Base-by-base conservation (phyloP, 2,888 invertebrate species). In the Ormyrus labotus region DNA sequence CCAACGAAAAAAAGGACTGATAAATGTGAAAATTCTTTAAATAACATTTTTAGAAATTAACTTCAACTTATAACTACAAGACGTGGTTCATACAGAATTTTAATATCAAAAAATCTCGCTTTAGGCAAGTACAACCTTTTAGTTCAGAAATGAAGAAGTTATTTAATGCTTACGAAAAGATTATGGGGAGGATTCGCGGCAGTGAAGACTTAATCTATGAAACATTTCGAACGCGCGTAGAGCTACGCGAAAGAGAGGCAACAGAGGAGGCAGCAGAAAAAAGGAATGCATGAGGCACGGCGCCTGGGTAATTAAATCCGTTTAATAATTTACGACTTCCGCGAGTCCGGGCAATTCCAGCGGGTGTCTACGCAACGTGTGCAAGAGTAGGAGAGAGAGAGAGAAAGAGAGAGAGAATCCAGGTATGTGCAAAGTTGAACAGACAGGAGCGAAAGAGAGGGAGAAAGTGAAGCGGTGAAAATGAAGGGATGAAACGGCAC, bases 301-400 rank as follows among this genome's bases (percentile, higher is more conserved):
- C 75, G 64, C 84, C 84, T 83, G 84, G 65, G 72, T 67, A 87
- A 88, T 87, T 84, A 87, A 88, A 86, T 88, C 86, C 85, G 84
- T 85, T 86, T 84, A 84, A 87, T 86, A 87, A 88, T 88, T 88
- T 87, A 87, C 84, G 84, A 86, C 82, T 80, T 81, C 69, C 81
- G 60, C 67, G 65, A 55, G 75, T 48, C 53, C 64, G 74, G 81
- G 75, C 75, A 68, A 74, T 74, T 74, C 45, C n/a, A 50, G 51
- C 19, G 3, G 74, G 57, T 73, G 50, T 55, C 19, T 60, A 48
- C 53, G 34, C 34, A 47, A 48, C 6, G 13, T 9, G 57, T 50
- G 50, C 34, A 34, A 8, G 60, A 51, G 19, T 67, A 74, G 67
- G 57, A 64, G 64, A 65, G 51, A 11, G 57, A 58, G 19, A 34